Evolutionary conservation across 2,113 vertebrate species (phyloP).

Genomic region (Notiomystis cincta): DNA sequence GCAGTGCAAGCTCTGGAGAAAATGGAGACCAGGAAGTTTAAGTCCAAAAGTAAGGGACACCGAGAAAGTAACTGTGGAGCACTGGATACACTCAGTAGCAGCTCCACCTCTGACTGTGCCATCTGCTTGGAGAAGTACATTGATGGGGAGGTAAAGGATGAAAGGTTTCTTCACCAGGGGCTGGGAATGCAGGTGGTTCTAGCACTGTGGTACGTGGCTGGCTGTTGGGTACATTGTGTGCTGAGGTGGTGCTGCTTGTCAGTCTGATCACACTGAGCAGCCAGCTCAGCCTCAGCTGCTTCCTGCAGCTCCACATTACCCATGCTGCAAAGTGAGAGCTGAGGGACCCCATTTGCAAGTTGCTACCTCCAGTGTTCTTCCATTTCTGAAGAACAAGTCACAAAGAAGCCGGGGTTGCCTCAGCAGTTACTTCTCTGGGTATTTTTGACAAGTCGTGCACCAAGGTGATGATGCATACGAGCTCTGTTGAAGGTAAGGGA

Average conservation of each 20-base stretch:
- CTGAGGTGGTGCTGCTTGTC: neutral
- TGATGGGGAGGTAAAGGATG: conserved; percentile 88
- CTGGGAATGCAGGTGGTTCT: neutral
- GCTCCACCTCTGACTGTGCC: conserved; percentile 97
- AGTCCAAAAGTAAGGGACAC: conserved; percentile 88
- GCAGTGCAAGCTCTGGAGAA: conserved; percentile 96
- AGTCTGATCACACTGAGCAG: neutral
- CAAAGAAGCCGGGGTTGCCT: neutral
- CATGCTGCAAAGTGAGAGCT: neutral
- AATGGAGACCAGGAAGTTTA: conserved; percentile 98
- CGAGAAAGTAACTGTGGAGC: conserved; percentile 86
- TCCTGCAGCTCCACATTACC: neutral
- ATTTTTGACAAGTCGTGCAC: neutral
- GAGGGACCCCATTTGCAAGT: neutral
- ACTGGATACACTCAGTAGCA: conserved; percentile 93
- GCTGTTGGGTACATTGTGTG: neutral
- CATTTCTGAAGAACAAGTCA: neutral
- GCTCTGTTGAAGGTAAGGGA: neutral
- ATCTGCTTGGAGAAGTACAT: conserved; percentile 99
- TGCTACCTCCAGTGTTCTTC: neutral
- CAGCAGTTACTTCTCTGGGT: neutral
- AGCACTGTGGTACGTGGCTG: neutral
- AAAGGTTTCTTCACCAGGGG: neutral
- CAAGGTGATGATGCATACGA: neutral
- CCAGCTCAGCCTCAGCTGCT: neutral